Conservation (phyloP, 2,888 invertebrate genomes). For the Dryococelus australis region DNA sequence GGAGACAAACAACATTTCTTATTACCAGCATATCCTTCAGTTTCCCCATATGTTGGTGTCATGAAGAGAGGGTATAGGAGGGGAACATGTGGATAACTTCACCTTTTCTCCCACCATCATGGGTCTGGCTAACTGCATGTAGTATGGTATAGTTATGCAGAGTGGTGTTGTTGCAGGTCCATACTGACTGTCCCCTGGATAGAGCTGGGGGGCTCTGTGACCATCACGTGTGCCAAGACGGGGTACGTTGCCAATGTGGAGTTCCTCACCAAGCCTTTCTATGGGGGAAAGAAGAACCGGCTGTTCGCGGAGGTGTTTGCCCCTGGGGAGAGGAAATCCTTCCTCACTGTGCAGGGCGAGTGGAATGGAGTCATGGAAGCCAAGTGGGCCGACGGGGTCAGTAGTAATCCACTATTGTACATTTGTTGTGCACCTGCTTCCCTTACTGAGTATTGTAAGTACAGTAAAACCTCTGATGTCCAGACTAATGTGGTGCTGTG, state of each 20-base stretch:
- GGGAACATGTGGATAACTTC: no score
- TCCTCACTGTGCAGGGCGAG: constrained; percentile 89
- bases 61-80: no score
- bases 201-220: constrained; percentile 93
- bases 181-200: constrained; percentile 99
- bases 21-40: no score
- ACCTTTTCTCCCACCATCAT: no score
- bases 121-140: no score
- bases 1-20: no score
- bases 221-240: constrained; percentile 90
- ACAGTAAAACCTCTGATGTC: no score
- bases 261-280: constrained; percentile 97
- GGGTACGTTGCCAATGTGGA: constrained; percentile 93
- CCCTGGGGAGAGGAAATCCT: constrained; percentile 87
- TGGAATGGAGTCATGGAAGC: constrained; percentile 98
- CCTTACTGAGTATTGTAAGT: no score
- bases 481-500: no score
- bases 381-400: constrained; percentile 75
- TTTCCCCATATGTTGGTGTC: no score
- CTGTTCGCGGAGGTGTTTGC: constrained; percentile 83
- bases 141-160: not conserved
- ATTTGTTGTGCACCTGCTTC: no score
- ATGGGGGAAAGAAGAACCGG: constrained; percentile 93
- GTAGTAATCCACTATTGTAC: constrained; percentile 30
- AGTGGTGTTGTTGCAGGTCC: constrained; percentile 68